Percentiles rank a stretch among this genome's conserved stretches.
Evolutionary conservation across 1,140 invertebrate genomes (phyloP).

Genomic region (Delia radicum): DNA sequence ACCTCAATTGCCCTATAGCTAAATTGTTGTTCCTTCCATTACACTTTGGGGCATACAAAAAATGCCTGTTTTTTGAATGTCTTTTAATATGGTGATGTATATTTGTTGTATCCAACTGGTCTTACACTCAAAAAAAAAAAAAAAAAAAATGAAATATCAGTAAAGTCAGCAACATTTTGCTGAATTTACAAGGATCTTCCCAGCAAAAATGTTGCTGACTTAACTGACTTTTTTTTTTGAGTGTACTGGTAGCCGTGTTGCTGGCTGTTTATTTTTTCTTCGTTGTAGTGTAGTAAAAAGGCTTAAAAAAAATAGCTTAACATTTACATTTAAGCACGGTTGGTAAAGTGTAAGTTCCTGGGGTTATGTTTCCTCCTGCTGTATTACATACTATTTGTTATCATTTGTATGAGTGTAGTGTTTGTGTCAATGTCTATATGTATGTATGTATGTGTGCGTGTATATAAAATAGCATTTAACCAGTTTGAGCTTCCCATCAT

Average conservation of each 20-base stretch:
- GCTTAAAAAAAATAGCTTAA: not conserved
- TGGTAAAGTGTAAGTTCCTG: not conserved
- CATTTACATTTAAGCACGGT: not conserved
- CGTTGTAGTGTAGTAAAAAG: not conserved
- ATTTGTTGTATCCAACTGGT: not conserved
- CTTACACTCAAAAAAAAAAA: too few species aligned
- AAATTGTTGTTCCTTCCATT: not conserved
- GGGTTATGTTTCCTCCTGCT: not conserved
- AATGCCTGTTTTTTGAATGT: not conserved
- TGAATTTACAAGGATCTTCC: too few species aligned
- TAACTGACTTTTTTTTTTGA: not conserved
- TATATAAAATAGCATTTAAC: not conserved
- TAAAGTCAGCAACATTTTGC: too few species aligned
- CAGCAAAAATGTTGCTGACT: not conserved
- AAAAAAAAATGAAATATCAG: too few species aligned
- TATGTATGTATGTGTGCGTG: not conserved
- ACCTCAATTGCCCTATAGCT: not conserved
- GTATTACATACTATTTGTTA: too few species aligned
- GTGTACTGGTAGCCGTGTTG: not conserved
- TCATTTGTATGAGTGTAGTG: not conserved
- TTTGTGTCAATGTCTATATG: not conserved
- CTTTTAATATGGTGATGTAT: not conserved
- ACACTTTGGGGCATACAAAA: not conserved
- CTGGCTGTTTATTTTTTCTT: not conserved
- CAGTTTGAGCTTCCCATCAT: not conserved